A percentile compares a stretch with the other conserved stretches of the same genome.
phyloP scores from a whole-genome alignment of 1,140 invertebrate species.

The Atta colombica region DNA sequence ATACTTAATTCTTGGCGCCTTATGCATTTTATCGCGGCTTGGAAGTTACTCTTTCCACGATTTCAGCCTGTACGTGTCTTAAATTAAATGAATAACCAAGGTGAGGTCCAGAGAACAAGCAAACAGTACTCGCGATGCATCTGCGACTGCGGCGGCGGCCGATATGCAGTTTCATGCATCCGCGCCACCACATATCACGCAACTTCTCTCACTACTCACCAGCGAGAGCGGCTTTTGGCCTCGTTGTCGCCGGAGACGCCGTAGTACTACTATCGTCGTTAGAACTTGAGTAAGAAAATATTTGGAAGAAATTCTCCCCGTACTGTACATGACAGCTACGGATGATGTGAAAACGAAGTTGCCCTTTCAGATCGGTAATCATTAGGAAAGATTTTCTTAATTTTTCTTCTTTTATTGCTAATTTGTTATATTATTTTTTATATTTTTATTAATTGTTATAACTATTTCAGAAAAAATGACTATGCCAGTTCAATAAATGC shows the following conservation, averaged over 20 bases:
- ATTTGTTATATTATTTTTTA: background rate
- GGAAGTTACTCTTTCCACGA: constrained; percentile 41
- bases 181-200: constrained; percentile 78
- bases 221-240: constrained; percentile 18
- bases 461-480: background rate
- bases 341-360: background rate
- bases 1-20: constrained; percentile 26
- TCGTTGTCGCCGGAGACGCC: background rate
- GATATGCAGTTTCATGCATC: constrained; percentile 78
- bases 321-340: background rate
- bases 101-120: background rate
- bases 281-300: constrained; percentile 22
- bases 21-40: constrained; percentile 40
- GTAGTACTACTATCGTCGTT: background rate
- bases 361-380: no score
- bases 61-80: constrained; percentile 27
- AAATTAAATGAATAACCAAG: constrained; percentile 43
- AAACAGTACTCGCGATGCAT: constrained; percentile 46
- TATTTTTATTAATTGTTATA: background rate
- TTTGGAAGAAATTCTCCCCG: background rate
- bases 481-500: background rate
- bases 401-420: background rate
- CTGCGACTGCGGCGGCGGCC: constrained; percentile 53
- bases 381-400: background rate
- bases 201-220: constrained; percentile 79